phyloP scores from a whole-genome alignment of 2,797 vertebrate species.

The Podarcis lilfordi region DNA sequence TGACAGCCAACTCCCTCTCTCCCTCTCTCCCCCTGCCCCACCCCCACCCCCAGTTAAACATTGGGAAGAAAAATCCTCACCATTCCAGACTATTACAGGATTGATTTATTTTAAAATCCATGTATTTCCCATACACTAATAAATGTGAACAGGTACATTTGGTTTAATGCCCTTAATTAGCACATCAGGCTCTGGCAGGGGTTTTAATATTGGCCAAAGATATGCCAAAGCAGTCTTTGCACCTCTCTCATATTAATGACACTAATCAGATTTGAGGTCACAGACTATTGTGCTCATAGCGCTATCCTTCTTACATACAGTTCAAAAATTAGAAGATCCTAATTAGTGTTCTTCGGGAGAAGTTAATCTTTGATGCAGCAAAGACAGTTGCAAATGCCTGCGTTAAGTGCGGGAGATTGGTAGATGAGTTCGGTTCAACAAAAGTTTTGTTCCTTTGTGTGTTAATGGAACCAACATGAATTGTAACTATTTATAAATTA shows the following conservation, averaged over 20 bases:
- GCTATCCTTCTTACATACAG: background rate
- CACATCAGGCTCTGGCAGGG: constrained; percentile 52
- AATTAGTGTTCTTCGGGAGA: constrained; percentile 6
- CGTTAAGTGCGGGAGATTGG: background rate
- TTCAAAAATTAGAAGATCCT: constrained; percentile 23
- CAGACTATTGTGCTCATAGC: constrained; percentile 26
- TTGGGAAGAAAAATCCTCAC: constrained; percentile 13
- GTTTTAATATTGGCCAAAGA: constrained; percentile 57
- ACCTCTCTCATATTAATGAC: constrained; percentile 41
- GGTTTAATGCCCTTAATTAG: constrained; percentile 65
- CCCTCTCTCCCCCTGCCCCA: background rate
- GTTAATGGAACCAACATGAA: background rate
- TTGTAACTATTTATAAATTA: background rate
- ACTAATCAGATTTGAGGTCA: constrained; percentile 19
- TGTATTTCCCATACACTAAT: constrained; percentile 57
- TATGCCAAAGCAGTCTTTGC: constrained; percentile 43
- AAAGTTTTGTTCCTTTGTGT: background rate
- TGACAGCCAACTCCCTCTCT: constrained; percentile 21
- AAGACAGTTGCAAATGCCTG: constrained; percentile 4
- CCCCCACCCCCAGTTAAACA: background rate
- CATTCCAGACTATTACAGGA: constrained; percentile 33
- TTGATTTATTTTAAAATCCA: constrained; percentile 57
- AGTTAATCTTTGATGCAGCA: constrained; percentile 12
- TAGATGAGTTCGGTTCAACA: background rate
- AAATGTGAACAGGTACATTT: constrained; percentile 64